Conservation (phyloP, 2,888 invertebrate genomes). For the Lasioglossum villosulum region DNA sequence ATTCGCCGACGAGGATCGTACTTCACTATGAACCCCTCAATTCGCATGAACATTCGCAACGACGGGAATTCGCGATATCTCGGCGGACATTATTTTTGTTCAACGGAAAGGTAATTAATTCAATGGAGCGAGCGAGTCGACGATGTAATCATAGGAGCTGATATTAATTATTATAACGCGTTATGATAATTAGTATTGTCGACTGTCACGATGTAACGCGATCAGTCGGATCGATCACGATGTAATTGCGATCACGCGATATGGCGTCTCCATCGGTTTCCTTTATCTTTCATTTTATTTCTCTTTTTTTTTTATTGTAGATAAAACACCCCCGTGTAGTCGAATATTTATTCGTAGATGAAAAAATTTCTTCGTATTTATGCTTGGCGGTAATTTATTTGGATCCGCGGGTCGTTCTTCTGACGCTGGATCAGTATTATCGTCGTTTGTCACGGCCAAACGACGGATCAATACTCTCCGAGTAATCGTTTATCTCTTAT, state of each 20-base stretch:
- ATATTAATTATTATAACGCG: conserved; percentile 45
- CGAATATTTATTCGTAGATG: conserved; percentile 77
- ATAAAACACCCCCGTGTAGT: conserved; percentile 66
- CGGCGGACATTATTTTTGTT: conserved; percentile 30
- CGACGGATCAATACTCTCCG: conserved; percentile 74
- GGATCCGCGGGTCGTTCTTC: conserved; percentile 20
- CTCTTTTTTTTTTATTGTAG: conserved; percentile 69
- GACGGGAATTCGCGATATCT: neutral
- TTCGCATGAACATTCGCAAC: neutral
- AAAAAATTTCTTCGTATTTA: conserved; percentile 62
- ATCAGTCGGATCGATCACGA: conserved; percentile 12
- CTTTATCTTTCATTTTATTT: neutral
- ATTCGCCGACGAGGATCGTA: neutral
- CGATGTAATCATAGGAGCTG: conserved; percentile 38
- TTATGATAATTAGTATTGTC: conserved; percentile 36
- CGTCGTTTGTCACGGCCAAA: conserved; percentile 75
- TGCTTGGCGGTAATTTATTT: conserved; percentile 59
- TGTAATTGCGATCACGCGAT: conserved; percentile 28
- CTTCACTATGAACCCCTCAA: neutral
- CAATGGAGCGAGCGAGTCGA: conserved; percentile 26
- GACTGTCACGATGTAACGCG: conserved; percentile 8
- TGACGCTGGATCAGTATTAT: conserved; percentile 75
- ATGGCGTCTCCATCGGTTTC: neutral
- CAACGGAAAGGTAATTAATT: conserved; percentile 44
- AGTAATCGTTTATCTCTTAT: conserved; percentile 11